Base-by-base conservation (phyloP, 1,140 invertebrate genomes). In the Tetranychus cinnabarinus region DNA sequence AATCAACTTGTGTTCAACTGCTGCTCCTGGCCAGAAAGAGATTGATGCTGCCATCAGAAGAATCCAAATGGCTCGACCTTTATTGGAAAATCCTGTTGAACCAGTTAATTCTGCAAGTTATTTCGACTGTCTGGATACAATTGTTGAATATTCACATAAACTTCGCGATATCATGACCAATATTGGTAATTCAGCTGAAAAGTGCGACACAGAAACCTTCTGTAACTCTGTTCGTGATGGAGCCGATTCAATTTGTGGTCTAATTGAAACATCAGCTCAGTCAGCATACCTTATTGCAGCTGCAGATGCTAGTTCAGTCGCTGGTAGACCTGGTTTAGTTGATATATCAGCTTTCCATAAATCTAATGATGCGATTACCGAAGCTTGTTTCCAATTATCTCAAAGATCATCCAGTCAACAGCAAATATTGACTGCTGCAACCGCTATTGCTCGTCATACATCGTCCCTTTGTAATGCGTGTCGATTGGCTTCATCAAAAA, bases 1-100 rank as follows among this genome's bases (percentile, higher is more conserved):
- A 47, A 83, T 87, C 23, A 83, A 86, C 72, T 37, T 34, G 2
- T 81, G 84, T 56, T 88, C 83, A 70, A 86, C 84, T 3, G 50
- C 13, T 52, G 50, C 50, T 52, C 50, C 50, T n/a, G 50, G 50
- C 1, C 50, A 52, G n/a, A 52, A 13, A n/a, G 93, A 97, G 69
- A 97, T 91, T 72, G 90, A 93, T 69, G 92, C 87, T 69, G 91
- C 93, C 2, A 83, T 96, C n/a, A 77, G 89, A 60, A 86, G 86
- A 69, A 95, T 97, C 62, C 81, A 76, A 73, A 75, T 72, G 48
- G 82, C 88, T 73, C 78, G 80, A 23, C 81, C 83, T 4, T 74
- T 93, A 46, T 73, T 96, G 36, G 83, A 90, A 63, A 83, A 88
- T 72, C 86, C 90, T 1, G 81, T 78, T 59, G 85, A 95, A 70